phyloP scores from a whole-genome alignment of 2,113 vertebrate genomes.

The Penelope pileata region DNA sequence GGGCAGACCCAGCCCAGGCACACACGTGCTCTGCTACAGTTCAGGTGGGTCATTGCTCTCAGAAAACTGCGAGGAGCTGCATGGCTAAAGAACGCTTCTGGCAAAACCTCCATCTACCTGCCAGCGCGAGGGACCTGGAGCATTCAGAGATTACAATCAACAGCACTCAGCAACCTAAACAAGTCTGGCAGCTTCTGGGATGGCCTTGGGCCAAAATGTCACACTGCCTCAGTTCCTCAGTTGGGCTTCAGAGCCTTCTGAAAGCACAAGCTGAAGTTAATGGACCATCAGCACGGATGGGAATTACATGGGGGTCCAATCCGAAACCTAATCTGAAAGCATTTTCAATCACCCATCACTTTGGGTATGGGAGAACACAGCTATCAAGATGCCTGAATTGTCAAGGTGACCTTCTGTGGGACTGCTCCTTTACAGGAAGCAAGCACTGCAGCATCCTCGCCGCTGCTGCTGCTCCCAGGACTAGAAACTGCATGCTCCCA shows the following conservation, averaged over 20 bases:
- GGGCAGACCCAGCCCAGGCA: background rate
- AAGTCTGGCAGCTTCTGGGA: conserved; percentile 25
- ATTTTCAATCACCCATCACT: background rate
- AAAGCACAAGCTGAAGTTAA: background rate
- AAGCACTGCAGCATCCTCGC: background rate
- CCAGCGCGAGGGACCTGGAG: background rate
- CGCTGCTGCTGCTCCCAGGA: background rate
- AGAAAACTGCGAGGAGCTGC: background rate
- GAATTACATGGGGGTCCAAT: background rate
- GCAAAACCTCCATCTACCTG: background rate
- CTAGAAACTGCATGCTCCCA: background rate
- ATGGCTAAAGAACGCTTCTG: background rate
- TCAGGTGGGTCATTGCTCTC: background rate
- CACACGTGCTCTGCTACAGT: background rate
- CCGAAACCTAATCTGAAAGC: background rate
- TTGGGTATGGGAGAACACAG: background rate
- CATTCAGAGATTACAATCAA: conserved; percentile 23
- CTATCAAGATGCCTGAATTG: background rate
- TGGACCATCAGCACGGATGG: background rate
- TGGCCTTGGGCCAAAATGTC: conserved; percentile 36
- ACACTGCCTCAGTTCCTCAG: background rate
- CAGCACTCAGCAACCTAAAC: background rate
- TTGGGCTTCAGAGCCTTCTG: background rate
- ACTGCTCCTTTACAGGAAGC: background rate
- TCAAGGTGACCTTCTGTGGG: background rate